Conservation (phyloP, 37 sponge, comb jelly and placozoan species). For the Dysidea cf. avara region DNA sequence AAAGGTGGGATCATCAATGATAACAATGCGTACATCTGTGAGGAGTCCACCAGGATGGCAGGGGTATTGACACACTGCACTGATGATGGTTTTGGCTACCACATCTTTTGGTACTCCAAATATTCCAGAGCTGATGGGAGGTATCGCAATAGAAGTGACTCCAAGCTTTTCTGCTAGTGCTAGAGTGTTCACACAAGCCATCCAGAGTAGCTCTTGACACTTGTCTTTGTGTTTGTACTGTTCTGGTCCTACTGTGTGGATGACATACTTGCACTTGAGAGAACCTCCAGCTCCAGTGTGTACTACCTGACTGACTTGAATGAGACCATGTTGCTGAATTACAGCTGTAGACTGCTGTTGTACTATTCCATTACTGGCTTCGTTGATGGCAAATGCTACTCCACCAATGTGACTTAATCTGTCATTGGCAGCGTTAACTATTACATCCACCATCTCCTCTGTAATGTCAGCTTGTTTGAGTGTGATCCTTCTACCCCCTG, state of each 20-base stretch:
- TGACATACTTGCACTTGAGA: constrained; percentile 1
- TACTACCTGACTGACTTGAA: constrained; percentile 51
- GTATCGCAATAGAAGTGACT: constrained; percentile 57
- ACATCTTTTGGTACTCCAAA: constrained; percentile 38
- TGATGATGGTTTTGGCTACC: constrained; percentile 29
- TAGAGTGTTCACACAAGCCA: constrained; percentile 21
- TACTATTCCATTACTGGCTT: constrained; percentile 40
- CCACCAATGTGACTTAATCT: constrained; percentile 50
- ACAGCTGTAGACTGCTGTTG: constrained; percentile 20
- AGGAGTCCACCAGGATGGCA: constrained; percentile 3
- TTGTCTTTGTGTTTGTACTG: no score
- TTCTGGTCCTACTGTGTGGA: constrained; percentile 8
- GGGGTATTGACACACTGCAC: no score
- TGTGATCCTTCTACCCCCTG: constrained; percentile 42
- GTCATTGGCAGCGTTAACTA: constrained; percentile 76
- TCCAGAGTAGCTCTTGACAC: constrained; percentile 25
- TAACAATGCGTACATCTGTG: constrained; percentile 63
- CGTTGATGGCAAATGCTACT: constrained; percentile 56
- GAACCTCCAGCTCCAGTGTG: not conserved
- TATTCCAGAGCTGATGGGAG: constrained; percentile 70
- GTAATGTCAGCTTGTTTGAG: constrained; percentile 55
- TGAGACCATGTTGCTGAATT: not conserved
- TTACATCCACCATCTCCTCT: constrained; percentile 45
- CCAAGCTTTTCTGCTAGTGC: constrained; percentile 16
- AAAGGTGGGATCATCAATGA: constrained; percentile 56